Conservation (phyloP, 2,113 vertebrate species). For the Crotalus viridis region DNA sequence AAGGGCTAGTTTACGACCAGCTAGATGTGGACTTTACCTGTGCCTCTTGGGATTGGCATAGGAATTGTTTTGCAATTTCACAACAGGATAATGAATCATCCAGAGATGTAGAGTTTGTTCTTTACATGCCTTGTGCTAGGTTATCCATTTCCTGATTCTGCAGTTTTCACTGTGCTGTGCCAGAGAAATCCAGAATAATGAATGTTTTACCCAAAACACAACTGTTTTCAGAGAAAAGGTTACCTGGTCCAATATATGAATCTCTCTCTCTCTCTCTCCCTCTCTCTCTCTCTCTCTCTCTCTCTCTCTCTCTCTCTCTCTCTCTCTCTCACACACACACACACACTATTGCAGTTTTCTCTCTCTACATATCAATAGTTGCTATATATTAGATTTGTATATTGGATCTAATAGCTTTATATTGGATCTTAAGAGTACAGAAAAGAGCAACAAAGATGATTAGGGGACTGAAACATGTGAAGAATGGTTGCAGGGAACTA, state of each 20-base stretch:
- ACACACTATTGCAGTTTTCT: not conserved
- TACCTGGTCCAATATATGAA: not conserved
- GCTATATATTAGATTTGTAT: not conserved
- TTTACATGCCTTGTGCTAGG: not conserved
- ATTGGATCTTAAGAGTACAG: not conserved
- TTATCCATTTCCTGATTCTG: not conserved
- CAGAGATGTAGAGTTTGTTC: not conserved
- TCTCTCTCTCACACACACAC: no score
- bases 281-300: not conserved
- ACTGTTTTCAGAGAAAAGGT: not conserved
- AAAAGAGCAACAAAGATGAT: not conserved
- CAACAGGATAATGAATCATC: not conserved
- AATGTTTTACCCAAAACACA: not conserved
- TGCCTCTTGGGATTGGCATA: not conserved
- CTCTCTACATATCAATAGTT: not conserved
- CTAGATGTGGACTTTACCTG: not conserved
- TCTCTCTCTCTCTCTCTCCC: not conserved
- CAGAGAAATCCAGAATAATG: not conserved
- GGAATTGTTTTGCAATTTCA: not conserved
- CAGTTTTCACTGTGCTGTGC: not conserved
- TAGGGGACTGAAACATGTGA: no score
- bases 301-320: no score
- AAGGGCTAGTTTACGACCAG: not conserved
- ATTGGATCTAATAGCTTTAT: not conserved
- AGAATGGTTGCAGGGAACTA: no score